Conservation (phyloP, 2,888 invertebrate genomes). For the Cheilosia variabilis region DNA sequence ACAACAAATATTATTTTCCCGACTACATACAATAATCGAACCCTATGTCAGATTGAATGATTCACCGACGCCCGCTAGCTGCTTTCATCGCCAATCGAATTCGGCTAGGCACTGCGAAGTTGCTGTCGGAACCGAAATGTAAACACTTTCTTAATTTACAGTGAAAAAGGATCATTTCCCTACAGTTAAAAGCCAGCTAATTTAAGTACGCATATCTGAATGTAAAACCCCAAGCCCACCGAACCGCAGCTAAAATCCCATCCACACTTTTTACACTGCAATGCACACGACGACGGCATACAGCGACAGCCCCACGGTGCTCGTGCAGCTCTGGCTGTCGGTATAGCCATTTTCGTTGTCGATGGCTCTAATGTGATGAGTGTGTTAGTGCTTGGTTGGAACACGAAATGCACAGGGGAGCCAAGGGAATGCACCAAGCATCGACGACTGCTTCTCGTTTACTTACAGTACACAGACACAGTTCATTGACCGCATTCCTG, state of each 20-base stretch:
- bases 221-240: slow-evolving; percentile 9
- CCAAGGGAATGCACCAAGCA: slow-evolving; percentile 43
- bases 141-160: no score
- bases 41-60: no score
- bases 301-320: slow-evolving; percentile 34
- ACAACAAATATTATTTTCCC: no score
- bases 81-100: no score
- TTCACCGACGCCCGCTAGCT: no score
- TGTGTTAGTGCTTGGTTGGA: slow-evolving; percentile 37
- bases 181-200: neutral
- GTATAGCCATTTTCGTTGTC: neutral
- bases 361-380: slow-evolving; percentile 28
- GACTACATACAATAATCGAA: no score
- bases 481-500: slow-evolving; percentile 72
- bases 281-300: slow-evolving; percentile 41
- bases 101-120: no score
- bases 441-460: slow-evolving; percentile 23
- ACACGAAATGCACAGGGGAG: slow-evolving; percentile 50
- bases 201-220: slow-evolving; percentile 20
- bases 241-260: slow-evolving; percentile 1
- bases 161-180: no score
- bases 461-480: slow-evolving; percentile 33
- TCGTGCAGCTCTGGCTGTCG: slow-evolving; percentile 37
- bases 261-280: slow-evolving; percentile 21
- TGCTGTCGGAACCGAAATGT: no score